Conservation (phyloP, 2,888 invertebrate genomes). For the Oxystoma pomonae region DNA sequence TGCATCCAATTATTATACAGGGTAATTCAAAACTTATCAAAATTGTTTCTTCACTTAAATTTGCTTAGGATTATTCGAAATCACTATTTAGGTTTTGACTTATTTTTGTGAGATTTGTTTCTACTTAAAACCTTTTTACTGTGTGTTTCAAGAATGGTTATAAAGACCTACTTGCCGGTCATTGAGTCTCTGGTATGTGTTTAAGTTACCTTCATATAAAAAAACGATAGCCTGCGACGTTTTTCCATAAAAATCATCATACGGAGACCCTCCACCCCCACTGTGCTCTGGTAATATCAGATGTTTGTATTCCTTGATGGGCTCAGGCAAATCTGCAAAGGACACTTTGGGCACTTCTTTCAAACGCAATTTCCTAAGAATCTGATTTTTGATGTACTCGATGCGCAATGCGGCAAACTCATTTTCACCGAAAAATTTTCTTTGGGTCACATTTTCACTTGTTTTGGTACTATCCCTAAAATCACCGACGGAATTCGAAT, state of each 20-base stretch:
- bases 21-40: too few species aligned
- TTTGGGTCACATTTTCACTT: neutral
- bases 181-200: too few species aligned
- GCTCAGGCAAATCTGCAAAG: slow-evolving; percentile 64
- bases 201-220: slow-evolving; percentile 65
- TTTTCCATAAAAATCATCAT: slow-evolving; percentile 78
- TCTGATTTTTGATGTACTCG: slow-evolving; percentile 81
- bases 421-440: slow-evolving; percentile 43
- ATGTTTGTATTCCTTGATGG: slow-evolving; percentile 70
- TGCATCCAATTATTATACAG: too few species aligned
- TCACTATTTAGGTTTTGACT: too few species aligned
- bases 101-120: too few species aligned
- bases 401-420: slow-evolving; percentile 67
- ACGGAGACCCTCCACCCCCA: slow-evolving; percentile 53
- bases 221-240: slow-evolving; percentile 82
- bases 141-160: too few species aligned
- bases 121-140: too few species aligned
- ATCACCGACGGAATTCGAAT: neutral
- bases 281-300: slow-evolving; percentile 48
- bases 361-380: slow-evolving; percentile 72
- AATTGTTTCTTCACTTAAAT: too few species aligned
- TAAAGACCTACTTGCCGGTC: too few species aligned
- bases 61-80: too few species aligned
- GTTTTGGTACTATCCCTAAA: neutral
- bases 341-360: slow-evolving; percentile 69